Conservation (phyloP, 2,113 vertebrate genomes). For the Chaetodon auriga region DNA sequence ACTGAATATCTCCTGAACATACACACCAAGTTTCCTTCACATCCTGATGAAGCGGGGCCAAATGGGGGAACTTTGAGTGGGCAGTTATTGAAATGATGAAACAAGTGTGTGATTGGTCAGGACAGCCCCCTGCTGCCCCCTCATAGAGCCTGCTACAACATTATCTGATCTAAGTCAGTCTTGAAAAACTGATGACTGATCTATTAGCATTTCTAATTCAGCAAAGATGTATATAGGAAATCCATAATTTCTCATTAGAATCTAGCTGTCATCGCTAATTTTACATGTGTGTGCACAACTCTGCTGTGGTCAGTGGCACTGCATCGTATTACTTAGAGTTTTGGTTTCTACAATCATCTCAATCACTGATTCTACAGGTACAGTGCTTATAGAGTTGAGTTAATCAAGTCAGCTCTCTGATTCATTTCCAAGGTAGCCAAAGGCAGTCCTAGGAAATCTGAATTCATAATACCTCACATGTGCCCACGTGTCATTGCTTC, state of each 20-base stretch:
- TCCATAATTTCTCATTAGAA: background rate
- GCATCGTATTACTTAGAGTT: background rate
- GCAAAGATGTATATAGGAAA: background rate
- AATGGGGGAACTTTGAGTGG: no score
- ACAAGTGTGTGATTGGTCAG: no score
- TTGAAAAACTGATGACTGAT: background rate
- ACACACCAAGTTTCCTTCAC: no score
- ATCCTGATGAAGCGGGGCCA: no score
- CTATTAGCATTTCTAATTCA: background rate
- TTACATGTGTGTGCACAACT: background rate
- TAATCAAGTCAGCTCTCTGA: background rate
- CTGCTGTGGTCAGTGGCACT: no score
- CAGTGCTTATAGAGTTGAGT: background rate
- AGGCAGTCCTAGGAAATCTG: background rate
- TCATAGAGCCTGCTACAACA: no score
- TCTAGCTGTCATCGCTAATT: background rate
- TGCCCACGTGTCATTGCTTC: background rate
- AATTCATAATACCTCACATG: slow-evolving; percentile 6
- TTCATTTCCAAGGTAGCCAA: background rate
- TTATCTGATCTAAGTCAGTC: no score
- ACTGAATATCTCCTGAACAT: no score
- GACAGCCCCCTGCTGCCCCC: no score
- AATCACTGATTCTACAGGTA: background rate
- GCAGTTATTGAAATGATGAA: no score
- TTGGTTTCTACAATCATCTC: background rate